Evolutionary conservation across 2,797 vertebrate species (phyloP), one percentile per base, ranked within the genome.

Genomic region (Lepilemur ruficaudatus): DNA sequence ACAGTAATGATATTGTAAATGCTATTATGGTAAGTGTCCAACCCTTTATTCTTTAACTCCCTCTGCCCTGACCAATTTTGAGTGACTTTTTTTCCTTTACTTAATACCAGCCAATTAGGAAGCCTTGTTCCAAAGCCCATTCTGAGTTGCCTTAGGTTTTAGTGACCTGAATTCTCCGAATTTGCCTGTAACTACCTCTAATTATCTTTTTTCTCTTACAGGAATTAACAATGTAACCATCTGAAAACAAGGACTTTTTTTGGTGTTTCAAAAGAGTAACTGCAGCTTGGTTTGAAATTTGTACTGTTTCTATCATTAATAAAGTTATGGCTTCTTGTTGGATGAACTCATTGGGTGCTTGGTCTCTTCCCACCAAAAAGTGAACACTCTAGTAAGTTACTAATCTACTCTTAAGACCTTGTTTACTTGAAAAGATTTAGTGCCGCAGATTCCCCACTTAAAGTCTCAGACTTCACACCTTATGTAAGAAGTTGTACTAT

Each of bases 291-390:
- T 99, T 99, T 98, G 98, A 99, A 98, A 98, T 99, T 99, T 99
- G 99, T 99, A 99, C 99, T 99, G 99, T 99, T 99, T 99, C 99
- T 99, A 99, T 99, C 98, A 97, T 99, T 99, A 99, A 99, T 99
- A 99, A 99, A 99, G 98, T 99, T 99, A 99, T 99, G 99, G 99
- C 99, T 99, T 99, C 99, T 98, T 98, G 98, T 98, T 98, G 98
- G 98, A 96, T 98, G 98, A 98, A 98, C 93, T 57, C 14, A 69
- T 23, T 35, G 18, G 15, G 28, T 96, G 48, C 81, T 95, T 4
- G 0, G 52, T 95, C 79, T 95, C 67, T 88, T 30, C 0, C 7
- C 76, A 28, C 50, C 6, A 63, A n/a, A 22, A 0, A 93, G 89
- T 13, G 14, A 85, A 81, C 11, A 20, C 25, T 86, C n/a, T 67